Conservation (phyloP, 2,113 vertebrate genomes). For the Ochotona princeps region DNA sequence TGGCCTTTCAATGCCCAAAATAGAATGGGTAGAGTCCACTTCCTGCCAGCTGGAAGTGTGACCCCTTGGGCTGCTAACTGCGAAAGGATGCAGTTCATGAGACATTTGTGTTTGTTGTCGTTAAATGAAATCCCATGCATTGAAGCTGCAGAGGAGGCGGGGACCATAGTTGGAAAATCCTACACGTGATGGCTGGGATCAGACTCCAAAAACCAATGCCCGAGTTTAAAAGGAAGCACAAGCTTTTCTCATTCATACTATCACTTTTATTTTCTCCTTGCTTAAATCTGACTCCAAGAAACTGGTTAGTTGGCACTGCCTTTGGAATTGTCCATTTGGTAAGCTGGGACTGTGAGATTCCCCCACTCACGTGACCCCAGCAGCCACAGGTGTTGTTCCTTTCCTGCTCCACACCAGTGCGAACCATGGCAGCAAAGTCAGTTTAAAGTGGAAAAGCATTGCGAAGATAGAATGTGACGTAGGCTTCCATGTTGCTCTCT, state of each 20-base stretch:
- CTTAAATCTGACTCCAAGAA: conserved; percentile 49
- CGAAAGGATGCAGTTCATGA: conserved; percentile 75
- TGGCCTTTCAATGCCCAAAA: conserved; percentile 79
- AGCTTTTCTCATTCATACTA: conserved; percentile 27
- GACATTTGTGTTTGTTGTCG: conserved; percentile 3
- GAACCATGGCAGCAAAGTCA: conserved; percentile 42
- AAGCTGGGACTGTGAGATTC: not conserved
- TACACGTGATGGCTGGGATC: not conserved
- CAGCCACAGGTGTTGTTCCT: not conserved
- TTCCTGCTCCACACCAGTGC: conserved; percentile 38
- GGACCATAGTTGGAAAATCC: conserved; percentile 67
- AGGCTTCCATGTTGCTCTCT: not conserved
- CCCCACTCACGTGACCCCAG: conserved; percentile 9
- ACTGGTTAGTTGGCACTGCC: conserved; percentile 19
- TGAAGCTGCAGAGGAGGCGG: conserved; percentile 45
- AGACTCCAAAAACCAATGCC: conserved; percentile 55
- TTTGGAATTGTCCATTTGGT: conserved; percentile 50
- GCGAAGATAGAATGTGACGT: not conserved
- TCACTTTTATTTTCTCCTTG: not conserved
- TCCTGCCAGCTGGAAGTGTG: conserved; percentile 77
- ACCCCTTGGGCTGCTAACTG: conserved; percentile 60
- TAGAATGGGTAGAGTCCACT: conserved; percentile 72
- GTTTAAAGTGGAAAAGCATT: conserved; percentile 22
- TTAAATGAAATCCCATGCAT: conserved; percentile 61
- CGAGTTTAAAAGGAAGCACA: conserved; percentile 36